Evolutionary conservation across 1,140 invertebrate species (phyloP).

Genomic region (Nautilus pompilius): DNA sequence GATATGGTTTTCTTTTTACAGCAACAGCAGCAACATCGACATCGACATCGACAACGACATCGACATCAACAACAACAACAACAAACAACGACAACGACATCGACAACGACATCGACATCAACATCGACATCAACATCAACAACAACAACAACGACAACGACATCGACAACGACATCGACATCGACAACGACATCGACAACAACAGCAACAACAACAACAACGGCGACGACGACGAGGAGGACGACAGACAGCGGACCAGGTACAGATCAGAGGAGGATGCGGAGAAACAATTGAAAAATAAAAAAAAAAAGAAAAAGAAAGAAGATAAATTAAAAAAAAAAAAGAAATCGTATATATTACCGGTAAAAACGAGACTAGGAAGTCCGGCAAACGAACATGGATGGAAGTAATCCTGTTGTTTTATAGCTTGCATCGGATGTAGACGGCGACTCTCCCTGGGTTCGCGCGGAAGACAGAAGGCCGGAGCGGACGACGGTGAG

Average conservation of each 20-base stretch:
- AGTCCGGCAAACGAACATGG: slow-evolving; percentile 32
- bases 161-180: not conserved
- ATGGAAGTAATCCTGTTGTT: slow-evolving; percentile 33
- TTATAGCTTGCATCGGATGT: slow-evolving; percentile 28
- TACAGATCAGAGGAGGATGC: not conserved
- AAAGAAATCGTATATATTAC: slow-evolving; percentile 7
- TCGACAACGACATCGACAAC: too few species aligned
- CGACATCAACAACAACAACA: not conserved
- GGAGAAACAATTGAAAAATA: not conserved
- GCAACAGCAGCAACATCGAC: not conserved
- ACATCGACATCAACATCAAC: too few species aligned
- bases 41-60: not conserved
- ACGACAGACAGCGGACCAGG: not conserved
- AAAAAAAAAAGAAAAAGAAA: not conserved
- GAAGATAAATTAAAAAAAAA: not conserved
- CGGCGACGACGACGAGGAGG: not conserved
- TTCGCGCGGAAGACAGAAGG: not conserved
- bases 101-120: not conserved
- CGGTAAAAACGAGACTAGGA: slow-evolving; percentile 35
- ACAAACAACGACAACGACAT: not conserved
- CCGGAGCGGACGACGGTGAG: too few species aligned
- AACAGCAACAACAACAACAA: too few species aligned
- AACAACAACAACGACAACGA: not conserved
- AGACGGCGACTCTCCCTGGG: not conserved
- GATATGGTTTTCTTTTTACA: not conserved